These are phyloP conservation scores for Entomobrya proxima DNA, from an alignment of 2,888 invertebrate species.

Conservation along the genomic window DNA sequence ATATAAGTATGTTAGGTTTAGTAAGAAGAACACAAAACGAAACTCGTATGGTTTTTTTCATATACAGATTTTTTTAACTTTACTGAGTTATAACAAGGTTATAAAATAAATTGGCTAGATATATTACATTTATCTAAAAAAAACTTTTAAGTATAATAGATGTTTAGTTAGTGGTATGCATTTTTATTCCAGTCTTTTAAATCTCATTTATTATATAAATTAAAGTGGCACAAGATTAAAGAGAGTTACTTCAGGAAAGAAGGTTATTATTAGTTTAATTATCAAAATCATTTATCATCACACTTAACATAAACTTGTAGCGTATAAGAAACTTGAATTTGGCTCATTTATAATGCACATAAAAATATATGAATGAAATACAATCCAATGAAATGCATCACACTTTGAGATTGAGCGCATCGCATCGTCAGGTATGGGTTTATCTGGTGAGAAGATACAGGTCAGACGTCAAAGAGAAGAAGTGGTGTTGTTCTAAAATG, in stretches of 20 bases:
- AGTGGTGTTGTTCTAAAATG: slow-evolving; percentile 3
- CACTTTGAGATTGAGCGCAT: background rate
- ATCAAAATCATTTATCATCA: background rate
- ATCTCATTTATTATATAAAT: slow-evolving; percentile 55
- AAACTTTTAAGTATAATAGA: slow-evolving; percentile 20
- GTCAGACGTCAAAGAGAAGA: slow-evolving; percentile 21
- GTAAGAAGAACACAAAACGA: slow-evolving; percentile 22
- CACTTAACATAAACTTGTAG: background rate
- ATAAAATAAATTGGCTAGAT: slow-evolving; percentile 61
- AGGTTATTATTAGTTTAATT: slow-evolving; percentile 32
- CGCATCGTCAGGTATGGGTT: slow-evolving; percentile 5
- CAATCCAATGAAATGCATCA: background rate
- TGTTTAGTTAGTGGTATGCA: slow-evolving; percentile 61
- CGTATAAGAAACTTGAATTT: background rate
- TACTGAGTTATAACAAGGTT: slow-evolving; percentile 50
- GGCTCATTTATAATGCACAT: background rate
- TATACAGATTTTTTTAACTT: slow-evolving; percentile 64
- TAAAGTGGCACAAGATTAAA: slow-evolving; percentile 56
- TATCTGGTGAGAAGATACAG: slow-evolving; percentile 16
- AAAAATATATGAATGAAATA: background rate
- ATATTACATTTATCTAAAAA: slow-evolving; percentile 47
- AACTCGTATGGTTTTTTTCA: slow-evolving; percentile 60
- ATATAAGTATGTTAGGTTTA: slow-evolving; percentile 52
- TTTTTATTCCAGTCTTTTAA: slow-evolving; percentile 61
- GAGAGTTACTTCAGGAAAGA: slow-evolving; percentile 51